Evolutionary conservation across 1,140 invertebrate species (phyloP).

Genomic region (Leptestheria dahalacensis): DNA sequence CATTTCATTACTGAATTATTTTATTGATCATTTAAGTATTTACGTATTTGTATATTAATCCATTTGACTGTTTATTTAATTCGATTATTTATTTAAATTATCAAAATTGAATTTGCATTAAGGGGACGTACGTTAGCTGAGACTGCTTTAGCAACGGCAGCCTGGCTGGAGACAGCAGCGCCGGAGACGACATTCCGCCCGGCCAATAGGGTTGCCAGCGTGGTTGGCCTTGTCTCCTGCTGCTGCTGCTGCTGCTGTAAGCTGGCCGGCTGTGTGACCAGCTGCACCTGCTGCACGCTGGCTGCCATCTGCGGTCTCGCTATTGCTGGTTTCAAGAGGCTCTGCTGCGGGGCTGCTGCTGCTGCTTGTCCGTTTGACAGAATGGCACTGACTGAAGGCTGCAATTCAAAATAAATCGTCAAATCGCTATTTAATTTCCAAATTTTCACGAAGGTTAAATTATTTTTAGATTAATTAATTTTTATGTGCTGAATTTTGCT

Average conservation of each 20-base stretch:
- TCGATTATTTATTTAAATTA: not conserved
- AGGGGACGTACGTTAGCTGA: not conserved
- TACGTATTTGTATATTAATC: too few relatives aligned
- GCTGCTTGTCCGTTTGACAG: not conserved
- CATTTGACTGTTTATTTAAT: too few relatives aligned
- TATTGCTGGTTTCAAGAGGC: constrained; percentile 25
- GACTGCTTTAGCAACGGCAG: not conserved
- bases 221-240: constrained; percentile 1
- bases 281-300: not conserved
- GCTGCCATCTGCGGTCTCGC: not conserved
- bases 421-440: too few relatives aligned
- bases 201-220: constrained; percentile 4
- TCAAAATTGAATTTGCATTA: not conserved
- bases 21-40: too few relatives aligned
- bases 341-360: constrained; percentile 22
- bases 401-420: not conserved
- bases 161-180: not conserved
- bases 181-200: not conserved
- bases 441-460: too few relatives aligned
- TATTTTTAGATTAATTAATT: too few relatives aligned
- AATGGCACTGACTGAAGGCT: not conserved
- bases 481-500: too few relatives aligned
- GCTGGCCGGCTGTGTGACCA: constrained; percentile 7
- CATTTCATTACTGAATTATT: too few relatives aligned
- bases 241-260: constrained; percentile 9